Evolutionary conservation across 2,888 invertebrate genomes (phyloP), one percentile per base, ranked within the genome.

Genomic region (Gisinianus flammeolus): DNA sequence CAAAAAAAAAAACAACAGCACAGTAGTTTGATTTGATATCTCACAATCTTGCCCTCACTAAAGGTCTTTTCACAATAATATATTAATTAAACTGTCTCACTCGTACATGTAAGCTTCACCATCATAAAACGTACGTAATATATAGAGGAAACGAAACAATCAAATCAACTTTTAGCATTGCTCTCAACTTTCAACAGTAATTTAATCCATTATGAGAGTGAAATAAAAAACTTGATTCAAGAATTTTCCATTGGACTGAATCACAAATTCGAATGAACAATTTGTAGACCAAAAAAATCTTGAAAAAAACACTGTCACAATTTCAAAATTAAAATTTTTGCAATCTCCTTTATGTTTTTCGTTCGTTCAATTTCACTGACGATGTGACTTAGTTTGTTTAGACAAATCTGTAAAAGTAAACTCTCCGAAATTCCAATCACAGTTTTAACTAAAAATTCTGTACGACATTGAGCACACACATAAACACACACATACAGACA

Each of bases 1-100:
- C 19, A 44, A 6, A 44, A 16, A 44, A 16, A 44, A 4, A 44
- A 16, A 2, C 44, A 44, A 44, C 44, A 19, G 44, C 44, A 44
- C 44, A 44, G 8, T 44, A 19, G 19, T 58, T 28, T 58, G 30
- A 56, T 58, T 73, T 64, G 24, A 74, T 67, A 31, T 67, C 30
- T 26, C 22, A 2, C 28, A n/a, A 2, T n/a, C 1, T 67, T 44
- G 19, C 44, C 19, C 44, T 4, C 16, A 44, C 12, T 1, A 4
- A 44, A 44, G 12, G 44, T 44, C 12, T 44, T 44, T 44, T 35
- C 44, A 44, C 44, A 6, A 44, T 44, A 19, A 44, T 44, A 44
- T 2, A 44, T 44, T 44, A 44, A 44, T 44, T 44, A 44, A 44
- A 44, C 19, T 44, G 44, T 44, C 44, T 44, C 44, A 44, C 44